Evolutionary conservation across 1,140 invertebrate genomes (phyloP).

Genomic region (Leptonema lineaticorne): DNA sequence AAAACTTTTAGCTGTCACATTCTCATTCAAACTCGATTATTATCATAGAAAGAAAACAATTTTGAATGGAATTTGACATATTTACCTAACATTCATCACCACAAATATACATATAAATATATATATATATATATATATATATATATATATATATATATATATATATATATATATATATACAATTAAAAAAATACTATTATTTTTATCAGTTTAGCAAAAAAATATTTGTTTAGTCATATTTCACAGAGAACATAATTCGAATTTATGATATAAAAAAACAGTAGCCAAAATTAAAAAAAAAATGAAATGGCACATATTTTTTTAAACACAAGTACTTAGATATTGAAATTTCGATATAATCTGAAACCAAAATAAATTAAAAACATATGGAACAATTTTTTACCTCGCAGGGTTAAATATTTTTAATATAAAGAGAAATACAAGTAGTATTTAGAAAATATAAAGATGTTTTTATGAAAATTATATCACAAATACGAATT

Average conservation of each 20-base stretch:
- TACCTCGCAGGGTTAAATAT: too few species aligned
- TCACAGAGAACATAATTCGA: background rate
- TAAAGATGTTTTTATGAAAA: background rate
- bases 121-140: conserved; percentile 36
- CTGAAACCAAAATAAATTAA: too few species aligned
- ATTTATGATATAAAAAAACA: conserved; percentile 15
- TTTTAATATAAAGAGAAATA: too few species aligned
- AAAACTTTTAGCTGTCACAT: conserved; percentile 3
- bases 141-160: conserved; percentile 31
- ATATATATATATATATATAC: conserved; percentile 37
- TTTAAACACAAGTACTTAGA: too few species aligned
- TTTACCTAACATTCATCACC: conserved; percentile 34
- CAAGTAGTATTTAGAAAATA: background rate
- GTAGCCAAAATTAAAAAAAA: background rate
- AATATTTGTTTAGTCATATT: conserved; percentile 29
- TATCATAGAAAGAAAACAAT: conserved; percentile 33
- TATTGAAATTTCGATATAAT: too few species aligned
- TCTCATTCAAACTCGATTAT: conserved; percentile 17
- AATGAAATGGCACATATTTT: conserved; percentile 4
- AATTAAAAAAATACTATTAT: conserved; percentile 43
- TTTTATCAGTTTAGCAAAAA: conserved; percentile 41
- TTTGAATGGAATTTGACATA: conserved; percentile 39
- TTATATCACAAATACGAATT: conserved; percentile 8
- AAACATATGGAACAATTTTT: too few species aligned
- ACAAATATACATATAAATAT: conserved; percentile 28